Percentiles rank a stretch among this genome's conserved stretches.
Conservation (phyloP, 2,888 invertebrate genomes). For the Lepidocyrtoides sp. region DNA sequence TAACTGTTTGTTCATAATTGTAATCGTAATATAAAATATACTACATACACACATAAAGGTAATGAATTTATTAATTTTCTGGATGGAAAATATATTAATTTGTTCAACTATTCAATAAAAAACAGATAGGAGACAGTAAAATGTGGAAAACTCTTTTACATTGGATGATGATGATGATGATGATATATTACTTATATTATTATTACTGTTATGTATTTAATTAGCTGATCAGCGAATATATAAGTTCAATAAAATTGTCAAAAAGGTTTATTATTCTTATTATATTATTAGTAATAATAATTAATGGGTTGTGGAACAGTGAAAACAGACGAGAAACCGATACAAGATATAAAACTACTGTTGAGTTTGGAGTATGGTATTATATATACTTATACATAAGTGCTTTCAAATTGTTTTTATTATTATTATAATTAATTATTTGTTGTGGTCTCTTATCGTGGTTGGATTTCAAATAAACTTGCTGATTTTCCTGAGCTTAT, state of each 20-base stretch:
- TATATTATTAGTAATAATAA: no score
- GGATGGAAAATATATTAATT: not conserved
- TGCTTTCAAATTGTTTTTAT: constrained; percentile 80
- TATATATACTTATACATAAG: constrained; percentile 70
- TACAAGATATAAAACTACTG: constrained; percentile 8
- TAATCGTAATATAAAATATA: no score
- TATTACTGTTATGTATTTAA: constrained; percentile 41
- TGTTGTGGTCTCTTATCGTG: constrained; percentile 78
- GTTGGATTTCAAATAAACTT: constrained; percentile 79
- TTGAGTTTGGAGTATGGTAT: constrained; percentile 71
- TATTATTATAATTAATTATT: constrained; percentile 73
- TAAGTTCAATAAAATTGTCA: constrained; percentile 5
- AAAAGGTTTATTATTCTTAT: not conserved
- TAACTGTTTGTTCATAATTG: constrained; percentile 37
- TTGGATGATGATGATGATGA: constrained; percentile 31
- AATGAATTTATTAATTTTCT: no score
- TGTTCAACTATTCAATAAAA: constrained; percentile 25
- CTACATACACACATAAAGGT: no score
- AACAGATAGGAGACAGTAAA: not conserved
- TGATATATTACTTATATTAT: constrained; percentile 22
- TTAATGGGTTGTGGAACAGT: constrained; percentile 14
- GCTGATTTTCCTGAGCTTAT: constrained; percentile 81
- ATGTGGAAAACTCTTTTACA: not conserved
- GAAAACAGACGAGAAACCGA: not conserved
- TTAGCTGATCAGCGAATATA: constrained; percentile 28